A percentile compares a stretch with the other conserved stretches of the same genome.
phyloP scores from a whole-genome alignment of 2,113 vertebrate genomes.

The Melospiza georgiana region DNA sequence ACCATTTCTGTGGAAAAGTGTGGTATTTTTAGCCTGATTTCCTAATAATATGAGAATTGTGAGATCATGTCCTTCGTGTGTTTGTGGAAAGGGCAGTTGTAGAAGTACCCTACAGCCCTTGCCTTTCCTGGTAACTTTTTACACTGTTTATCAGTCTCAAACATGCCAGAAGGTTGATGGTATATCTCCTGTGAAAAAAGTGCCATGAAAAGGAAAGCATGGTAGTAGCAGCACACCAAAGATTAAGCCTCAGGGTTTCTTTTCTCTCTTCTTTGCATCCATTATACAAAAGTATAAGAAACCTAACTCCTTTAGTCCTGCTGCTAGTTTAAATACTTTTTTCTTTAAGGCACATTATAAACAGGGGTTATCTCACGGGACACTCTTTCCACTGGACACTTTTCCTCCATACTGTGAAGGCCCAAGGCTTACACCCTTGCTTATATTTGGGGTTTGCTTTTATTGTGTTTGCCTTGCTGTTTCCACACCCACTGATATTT shows the following conservation, averaged over 20 bases:
- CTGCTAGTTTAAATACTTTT: background rate
- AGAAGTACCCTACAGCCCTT: background rate
- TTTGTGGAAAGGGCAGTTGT: background rate
- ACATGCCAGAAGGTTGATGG: background rate
- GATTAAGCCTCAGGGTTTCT: background rate
- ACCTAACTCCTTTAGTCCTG: background rate
- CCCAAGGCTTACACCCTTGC: background rate
- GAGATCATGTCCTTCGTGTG: background rate
- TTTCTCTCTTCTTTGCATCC: background rate
- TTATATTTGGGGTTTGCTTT: background rate
- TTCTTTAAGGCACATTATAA: background rate
- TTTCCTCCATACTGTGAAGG: background rate
- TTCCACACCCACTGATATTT: background rate
- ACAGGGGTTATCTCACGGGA: background rate
- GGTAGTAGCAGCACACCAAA: background rate
- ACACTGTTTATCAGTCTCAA: background rate
- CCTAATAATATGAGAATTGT: background rate
- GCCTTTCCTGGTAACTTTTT: background rate
- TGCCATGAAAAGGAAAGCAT: background rate
- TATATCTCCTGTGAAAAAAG: background rate
- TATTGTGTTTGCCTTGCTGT: background rate
- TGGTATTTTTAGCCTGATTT: conserved; percentile 36
- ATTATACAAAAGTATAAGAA: background rate
- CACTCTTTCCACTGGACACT: too few species aligned
- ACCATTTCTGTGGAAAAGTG: background rate